A percentile compares a stretch with the other conserved stretches of the same genome.
phyloP scores from a whole-genome alignment of 2,113 vertebrate genomes.

The Girardinichthys multiradiatus region DNA sequence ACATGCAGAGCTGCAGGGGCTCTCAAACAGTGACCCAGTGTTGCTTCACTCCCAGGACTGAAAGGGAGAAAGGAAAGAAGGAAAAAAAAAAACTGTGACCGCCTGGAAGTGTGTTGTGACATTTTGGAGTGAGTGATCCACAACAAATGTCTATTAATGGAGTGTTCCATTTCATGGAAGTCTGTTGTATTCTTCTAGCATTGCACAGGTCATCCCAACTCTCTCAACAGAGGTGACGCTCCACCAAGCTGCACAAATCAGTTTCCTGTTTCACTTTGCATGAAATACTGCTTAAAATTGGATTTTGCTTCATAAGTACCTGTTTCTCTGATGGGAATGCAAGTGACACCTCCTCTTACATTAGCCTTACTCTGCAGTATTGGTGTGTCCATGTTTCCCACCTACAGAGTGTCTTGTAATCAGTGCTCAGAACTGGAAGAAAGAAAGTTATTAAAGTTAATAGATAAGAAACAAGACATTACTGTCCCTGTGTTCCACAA shows the following conservation, averaged over 20 bases:
- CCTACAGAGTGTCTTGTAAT: conserved; percentile 68
- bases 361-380: conserved; percentile 42
- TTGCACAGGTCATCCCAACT: conserved; percentile 35
- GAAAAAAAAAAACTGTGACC: conserved; percentile 36
- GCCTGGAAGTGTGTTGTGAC: conserved; percentile 61
- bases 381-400: conserved; percentile 41
- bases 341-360: conserved; percentile 20
- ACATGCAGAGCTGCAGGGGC: conserved; percentile 38
- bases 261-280: conserved; percentile 47
- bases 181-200: conserved; percentile 41
- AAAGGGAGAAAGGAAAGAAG: not conserved
- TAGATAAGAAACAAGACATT: conserved; percentile 55
- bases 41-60: conserved; percentile 23
- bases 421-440: conserved; percentile 63
- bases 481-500: conserved; percentile 39
- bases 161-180: conserved; percentile 50
- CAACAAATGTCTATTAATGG: conserved; percentile 67
- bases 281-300: conserved; percentile 28
- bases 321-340: conserved; percentile 31
- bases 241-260: conserved; percentile 50
- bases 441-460: conserved; percentile 61
- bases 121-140: conserved; percentile 74
- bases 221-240: conserved; percentile 47
- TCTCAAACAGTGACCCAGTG: conserved; percentile 41
- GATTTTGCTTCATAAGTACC: conserved; percentile 42